Evolutionary conservation across 2,797 vertebrate species (phyloP).

Genomic region (Lutjanus campechanus): DNA sequence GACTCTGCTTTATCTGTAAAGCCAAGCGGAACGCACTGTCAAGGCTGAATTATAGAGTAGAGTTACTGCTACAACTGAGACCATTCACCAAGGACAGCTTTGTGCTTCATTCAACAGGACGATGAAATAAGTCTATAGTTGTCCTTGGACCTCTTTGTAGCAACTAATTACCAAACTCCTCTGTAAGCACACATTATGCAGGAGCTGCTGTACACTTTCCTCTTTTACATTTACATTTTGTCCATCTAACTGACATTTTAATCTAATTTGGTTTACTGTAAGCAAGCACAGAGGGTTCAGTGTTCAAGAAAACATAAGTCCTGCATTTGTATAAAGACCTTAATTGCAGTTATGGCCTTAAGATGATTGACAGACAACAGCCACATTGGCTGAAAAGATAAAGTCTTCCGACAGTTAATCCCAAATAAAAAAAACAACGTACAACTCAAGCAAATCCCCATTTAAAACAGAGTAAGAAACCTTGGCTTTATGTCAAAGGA

Average conservation of each 20-base stretch:
- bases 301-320: constrained; percentile 14
- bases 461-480: background rate
- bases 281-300: background rate
- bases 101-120: constrained; percentile 23
- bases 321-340: constrained; percentile 18
- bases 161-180: constrained; percentile 18
- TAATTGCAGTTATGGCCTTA: constrained; percentile 27
- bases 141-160: constrained; percentile 18
- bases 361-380: constrained; percentile 28
- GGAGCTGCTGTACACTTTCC: background rate
- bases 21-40: constrained; percentile 61
- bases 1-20: constrained; percentile 66
- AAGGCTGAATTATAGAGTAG: constrained; percentile 69
- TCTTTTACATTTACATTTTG: constrained; percentile 15
- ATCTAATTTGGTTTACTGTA: constrained; percentile 21
- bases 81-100: constrained; percentile 35
- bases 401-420: constrained; percentile 7
- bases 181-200: constrained; percentile 1
- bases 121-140: background rate
- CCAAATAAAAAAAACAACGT: constrained; percentile 22
- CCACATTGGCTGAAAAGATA: constrained; percentile 7
- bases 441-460: background rate
- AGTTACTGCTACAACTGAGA: constrained; percentile 35
- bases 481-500: constrained; percentile 1
- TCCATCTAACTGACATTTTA: constrained; percentile 26